Evolutionary conservation across 2,797 vertebrate genomes (phyloP).

Genomic region (Buphagus erythrorhynchus): DNA sequence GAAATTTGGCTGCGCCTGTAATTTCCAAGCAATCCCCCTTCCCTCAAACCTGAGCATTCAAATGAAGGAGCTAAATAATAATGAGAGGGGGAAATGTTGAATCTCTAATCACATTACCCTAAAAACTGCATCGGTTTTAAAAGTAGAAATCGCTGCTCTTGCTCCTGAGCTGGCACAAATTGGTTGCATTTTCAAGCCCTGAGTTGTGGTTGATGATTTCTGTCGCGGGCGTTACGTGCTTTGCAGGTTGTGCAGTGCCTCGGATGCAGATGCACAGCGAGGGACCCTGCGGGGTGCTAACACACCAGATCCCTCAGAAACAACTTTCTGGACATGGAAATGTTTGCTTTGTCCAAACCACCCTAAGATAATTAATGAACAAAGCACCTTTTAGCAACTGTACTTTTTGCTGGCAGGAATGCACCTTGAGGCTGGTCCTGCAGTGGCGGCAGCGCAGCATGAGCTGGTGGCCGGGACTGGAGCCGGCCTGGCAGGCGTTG

Average conservation of each 20-base stretch:
- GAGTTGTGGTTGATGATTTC: neutral
- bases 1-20: conserved; percentile 54
- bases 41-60: conserved; percentile 51
- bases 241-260: neutral
- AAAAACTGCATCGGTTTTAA: neutral
- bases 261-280: neutral
- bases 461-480: neutral
- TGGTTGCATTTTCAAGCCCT: neutral
- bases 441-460: rapidly evolving
- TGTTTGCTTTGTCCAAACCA: neutral
- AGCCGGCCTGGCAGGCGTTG: neutral
- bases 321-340: neutral
- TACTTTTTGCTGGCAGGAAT: neutral
- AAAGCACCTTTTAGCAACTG: neutral
- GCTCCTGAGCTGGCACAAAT: neutral
- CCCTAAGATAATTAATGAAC: neutral
- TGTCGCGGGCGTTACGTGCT: neutral
- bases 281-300: neutral
- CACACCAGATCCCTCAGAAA: neutral
- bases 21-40: conserved; percentile 46
- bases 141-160: neutral
- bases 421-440: neutral
- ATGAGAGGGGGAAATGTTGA: conserved; percentile 13
- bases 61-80: conserved; percentile 62
- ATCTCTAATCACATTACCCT: conserved; percentile 28